A percentile compares a stretch with the other conserved stretches of the same genome.
phyloP scores from a whole-genome alignment of 2,888 invertebrate species.

The Dasypolia templi region DNA sequence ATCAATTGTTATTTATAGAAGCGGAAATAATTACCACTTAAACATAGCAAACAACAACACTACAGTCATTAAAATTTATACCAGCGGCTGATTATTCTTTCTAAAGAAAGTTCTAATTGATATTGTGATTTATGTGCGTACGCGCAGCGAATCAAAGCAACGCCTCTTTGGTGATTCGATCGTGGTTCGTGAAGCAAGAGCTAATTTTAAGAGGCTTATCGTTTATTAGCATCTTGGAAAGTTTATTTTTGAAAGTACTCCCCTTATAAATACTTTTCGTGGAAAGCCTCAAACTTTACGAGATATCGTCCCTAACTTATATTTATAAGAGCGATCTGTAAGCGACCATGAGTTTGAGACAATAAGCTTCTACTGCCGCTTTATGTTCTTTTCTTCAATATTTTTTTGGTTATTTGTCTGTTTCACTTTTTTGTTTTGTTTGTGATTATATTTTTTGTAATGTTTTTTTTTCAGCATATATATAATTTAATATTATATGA shows the following conservation, averaged over 20 bases:
- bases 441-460: no score
- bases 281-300: conserved; percentile 12
- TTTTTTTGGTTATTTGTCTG: no score
- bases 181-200: conserved; percentile 50
- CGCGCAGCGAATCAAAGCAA: conserved; percentile 58
- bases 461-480: no score
- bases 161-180: conserved; percentile 68
- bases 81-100: conserved; percentile 31
- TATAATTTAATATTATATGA: no score
- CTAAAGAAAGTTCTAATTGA: conserved; percentile 67
- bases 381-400: no score
- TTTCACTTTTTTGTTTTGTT: no score
- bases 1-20: not conserved
- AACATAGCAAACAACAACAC: conserved; percentile 14
- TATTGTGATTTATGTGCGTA: conserved; percentile 66
- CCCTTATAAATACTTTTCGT: conserved; percentile 21
- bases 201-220: conserved; percentile 56
- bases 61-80: conserved; percentile 21
- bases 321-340: no score
- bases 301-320: conserved; percentile 10
- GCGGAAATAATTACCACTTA: conserved; percentile 12
- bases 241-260: conserved; percentile 28
- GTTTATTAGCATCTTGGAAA: conserved; percentile 45
- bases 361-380: no score
- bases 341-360: no score